A percentile compares a stretch with the other conserved stretches of the same genome.
phyloP scores from a whole-genome alignment of 2,113 vertebrate genomes.

The Paradisaea rubra region DNA sequence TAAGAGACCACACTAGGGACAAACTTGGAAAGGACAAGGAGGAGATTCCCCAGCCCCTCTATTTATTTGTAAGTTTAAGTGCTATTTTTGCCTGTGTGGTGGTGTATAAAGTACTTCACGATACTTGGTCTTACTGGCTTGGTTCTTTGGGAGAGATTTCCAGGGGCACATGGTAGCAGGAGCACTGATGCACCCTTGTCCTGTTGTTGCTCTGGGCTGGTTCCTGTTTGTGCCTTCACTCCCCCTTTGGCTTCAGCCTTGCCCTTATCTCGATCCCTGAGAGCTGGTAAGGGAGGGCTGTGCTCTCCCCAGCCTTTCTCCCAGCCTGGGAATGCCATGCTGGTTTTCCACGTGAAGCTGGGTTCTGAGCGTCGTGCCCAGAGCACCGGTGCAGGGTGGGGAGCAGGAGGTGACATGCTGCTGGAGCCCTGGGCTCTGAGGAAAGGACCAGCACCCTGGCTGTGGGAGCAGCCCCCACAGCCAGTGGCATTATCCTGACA shows the following conservation, averaged over 20 bases:
- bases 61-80: constrained; percentile 60
- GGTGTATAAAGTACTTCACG: not conserved
- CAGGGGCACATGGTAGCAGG: not conserved
- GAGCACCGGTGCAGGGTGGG: not conserved
- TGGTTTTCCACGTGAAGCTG: not conserved
- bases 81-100: constrained; percentile 32
- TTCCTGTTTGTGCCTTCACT: constrained; percentile 43
- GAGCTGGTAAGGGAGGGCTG: not conserved
- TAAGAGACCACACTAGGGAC: not conserved
- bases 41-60: not conserved
- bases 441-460: fast-evolving
- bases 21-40: not conserved
- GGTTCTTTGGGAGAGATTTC: not conserved
- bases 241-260: not conserved
- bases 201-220: not conserved
- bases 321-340: not conserved
- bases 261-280: not conserved
- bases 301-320: not conserved
- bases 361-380: fast-evolving
- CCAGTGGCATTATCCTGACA: not conserved
- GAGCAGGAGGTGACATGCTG: not conserved
- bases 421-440: not conserved
- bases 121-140: not conserved
- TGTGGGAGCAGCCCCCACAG: not conserved
- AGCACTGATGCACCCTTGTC: not conserved